These are phyloP conservation scores for Lepeophtheirus nordmannii DNA, from an alignment of 2,888 invertebrate species.

Conservation along the genomic window DNA sequence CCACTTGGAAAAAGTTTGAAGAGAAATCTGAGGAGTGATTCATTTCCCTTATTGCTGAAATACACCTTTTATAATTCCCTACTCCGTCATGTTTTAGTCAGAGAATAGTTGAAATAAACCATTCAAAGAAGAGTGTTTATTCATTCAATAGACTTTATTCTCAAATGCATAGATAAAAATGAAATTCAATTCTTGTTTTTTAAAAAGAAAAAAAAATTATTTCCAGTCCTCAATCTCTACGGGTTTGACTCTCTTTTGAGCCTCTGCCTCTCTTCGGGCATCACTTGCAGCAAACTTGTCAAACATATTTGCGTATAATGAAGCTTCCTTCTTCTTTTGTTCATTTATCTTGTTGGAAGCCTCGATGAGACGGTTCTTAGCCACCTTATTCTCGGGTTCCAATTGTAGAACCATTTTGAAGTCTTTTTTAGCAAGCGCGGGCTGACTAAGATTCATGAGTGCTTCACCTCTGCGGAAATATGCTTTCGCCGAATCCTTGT, in stretches of 20 bases:
- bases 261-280: background rate
- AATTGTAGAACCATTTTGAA: conserved; percentile 57
- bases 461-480: conserved; percentile 75
- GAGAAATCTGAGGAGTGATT: background rate
- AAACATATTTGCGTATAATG: conserved; percentile 80
- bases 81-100: too few species aligned
- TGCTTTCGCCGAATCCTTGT: conserved; percentile 67
- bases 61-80: too few species aligned
- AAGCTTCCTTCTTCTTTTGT: conserved; percentile 52
- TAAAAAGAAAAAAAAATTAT: too few species aligned
- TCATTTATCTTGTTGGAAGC: conserved; percentile 56
- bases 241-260: conserved; percentile 7
- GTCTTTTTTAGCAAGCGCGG: conserved; percentile 55
- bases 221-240: background rate
- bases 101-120: too few species aligned
- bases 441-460: conserved; percentile 54
- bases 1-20: background rate
- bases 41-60: too few species aligned
- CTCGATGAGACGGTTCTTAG: conserved; percentile 59
- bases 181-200: too few species aligned
- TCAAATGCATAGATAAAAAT: too few species aligned
- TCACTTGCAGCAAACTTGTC: conserved; percentile 49
- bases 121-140: too few species aligned
- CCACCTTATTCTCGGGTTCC: conserved; percentile 78
- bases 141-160: too few species aligned